A percentile compares a stretch with the other conserved stretches of the same genome.
Evolutionary conservation across 2,888 invertebrate species (phyloP).

Genomic region (Cheilosia vernalis): DNA sequence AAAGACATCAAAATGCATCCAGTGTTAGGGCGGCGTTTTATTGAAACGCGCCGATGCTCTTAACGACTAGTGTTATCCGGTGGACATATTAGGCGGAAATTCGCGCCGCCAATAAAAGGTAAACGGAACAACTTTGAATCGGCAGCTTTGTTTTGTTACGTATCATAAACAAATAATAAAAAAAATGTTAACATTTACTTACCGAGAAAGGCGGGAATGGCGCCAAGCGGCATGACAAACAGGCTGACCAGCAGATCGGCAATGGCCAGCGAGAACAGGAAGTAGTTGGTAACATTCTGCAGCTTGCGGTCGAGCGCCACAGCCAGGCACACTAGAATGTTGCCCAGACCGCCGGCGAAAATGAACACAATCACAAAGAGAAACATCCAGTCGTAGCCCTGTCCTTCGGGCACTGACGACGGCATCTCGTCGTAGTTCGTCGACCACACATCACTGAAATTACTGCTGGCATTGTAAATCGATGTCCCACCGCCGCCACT

Average conservation of each 20-base stretch:
- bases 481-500: conserved; percentile 51
- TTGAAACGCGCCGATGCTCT: no score
- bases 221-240: conserved; percentile 98
- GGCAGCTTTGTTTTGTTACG: no score
- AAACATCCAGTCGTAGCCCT: conserved; percentile 90
- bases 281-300: conserved; percentile 98
- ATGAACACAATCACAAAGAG: conserved; percentile 93
- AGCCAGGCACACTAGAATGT: conserved; percentile 96
- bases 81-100: no score
- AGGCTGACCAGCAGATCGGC: conserved; percentile 96
- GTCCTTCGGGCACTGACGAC: conserved; percentile 19
- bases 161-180: no score
- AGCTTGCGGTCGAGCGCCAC: conserved; percentile 94
- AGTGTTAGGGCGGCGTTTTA: no score
- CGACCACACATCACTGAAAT: conserved; percentile 46
- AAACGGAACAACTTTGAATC: no score
- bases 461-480: conserved; percentile 55
- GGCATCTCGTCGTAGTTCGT: conserved; percentile 33
- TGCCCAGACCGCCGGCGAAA: conserved; percentile 94
- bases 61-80: no score
- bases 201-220: conserved; percentile 97
- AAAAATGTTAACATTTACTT: conserved; percentile 82
- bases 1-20: no score
- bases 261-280: conserved; percentile 95
- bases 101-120: no score